phyloP scores from a whole-genome alignment of 2,888 invertebrate species.

The Acleris cristana region DNA sequence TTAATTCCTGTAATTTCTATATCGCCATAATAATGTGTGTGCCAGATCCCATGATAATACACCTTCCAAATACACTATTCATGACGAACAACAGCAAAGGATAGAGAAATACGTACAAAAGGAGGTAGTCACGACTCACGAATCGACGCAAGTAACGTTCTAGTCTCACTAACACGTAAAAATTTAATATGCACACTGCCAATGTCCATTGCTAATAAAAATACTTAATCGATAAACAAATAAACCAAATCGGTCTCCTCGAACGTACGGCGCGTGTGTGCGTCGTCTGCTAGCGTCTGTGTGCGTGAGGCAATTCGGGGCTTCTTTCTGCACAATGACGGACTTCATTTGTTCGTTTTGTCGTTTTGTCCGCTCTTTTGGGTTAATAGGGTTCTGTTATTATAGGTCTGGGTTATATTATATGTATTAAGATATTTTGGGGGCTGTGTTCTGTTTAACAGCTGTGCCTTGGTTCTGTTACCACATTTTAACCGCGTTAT shows the following conservation, averaged over 20 bases:
- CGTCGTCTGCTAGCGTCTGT: slow-evolving; percentile 25
- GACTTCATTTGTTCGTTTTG: slow-evolving; percentile 32
- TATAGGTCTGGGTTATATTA: neutral
- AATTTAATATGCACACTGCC: neutral
- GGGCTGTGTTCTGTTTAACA: neutral
- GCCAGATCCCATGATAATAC: too few relatives aligned
- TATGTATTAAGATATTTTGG: slow-evolving; percentile 2
- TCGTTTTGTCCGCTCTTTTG: slow-evolving; percentile 15
- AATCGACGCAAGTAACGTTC: too few relatives aligned
- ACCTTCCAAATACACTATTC: too few relatives aligned
- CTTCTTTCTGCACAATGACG: slow-evolving; percentile 40
- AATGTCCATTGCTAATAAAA: slow-evolving; percentile 2
- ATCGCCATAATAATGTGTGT: too few relatives aligned
- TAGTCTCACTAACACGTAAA: neutral
- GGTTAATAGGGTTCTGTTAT: slow-evolving; percentile 27
- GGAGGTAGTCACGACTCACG: too few relatives aligned
- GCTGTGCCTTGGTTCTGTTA: too few relatives aligned
- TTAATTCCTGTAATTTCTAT: too few relatives aligned
- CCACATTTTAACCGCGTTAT: too few relatives aligned
- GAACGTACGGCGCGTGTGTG: slow-evolving; percentile 6
- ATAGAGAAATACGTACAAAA: too few relatives aligned
- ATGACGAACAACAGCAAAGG: too few relatives aligned
- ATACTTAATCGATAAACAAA: slow-evolving; percentile 7
- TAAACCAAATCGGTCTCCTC: slow-evolving; percentile 13
- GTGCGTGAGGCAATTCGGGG: slow-evolving; percentile 45